phyloP scores from a whole-genome alignment of 1,140 invertebrate genomes.

The Drosophila mojavensis region DNA sequence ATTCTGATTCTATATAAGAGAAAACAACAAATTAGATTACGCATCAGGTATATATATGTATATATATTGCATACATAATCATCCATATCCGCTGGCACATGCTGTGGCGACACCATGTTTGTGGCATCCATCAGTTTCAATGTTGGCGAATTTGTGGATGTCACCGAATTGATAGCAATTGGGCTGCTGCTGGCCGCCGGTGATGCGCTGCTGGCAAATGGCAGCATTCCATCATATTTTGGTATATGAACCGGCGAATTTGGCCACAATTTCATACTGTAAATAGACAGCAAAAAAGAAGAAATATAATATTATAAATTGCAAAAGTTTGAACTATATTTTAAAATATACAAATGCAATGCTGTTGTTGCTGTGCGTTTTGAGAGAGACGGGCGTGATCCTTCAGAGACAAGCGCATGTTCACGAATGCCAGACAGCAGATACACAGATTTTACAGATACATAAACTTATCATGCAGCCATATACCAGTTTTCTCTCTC shows the following conservation, averaged over 20 bases:
- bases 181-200: constrained; percentile 73
- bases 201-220: constrained; percentile 70
- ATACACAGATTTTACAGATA: constrained; percentile 26
- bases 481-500: constrained; percentile 1
- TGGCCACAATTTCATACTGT: constrained; percentile 82
- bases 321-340: no score
- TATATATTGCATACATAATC: constrained; percentile 64
- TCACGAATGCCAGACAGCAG: constrained; percentile 59
- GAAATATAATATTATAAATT: not conserved
- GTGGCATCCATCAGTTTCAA: constrained; percentile 82
- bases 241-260: constrained; percentile 84
- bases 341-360: constrained; percentile 53
- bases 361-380: constrained; percentile 24
- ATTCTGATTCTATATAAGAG: constrained; percentile 69
- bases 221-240: constrained; percentile 83
- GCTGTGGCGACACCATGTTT: constrained; percentile 80
- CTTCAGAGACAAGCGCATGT: constrained; percentile 75
- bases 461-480: not conserved
- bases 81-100: constrained; percentile 74
- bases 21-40: constrained; percentile 20
- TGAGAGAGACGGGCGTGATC: constrained; percentile 53
- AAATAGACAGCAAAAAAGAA: not conserved
- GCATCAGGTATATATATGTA: constrained; percentile 8
- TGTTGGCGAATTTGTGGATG: constrained; percentile 82
- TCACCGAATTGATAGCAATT: constrained; percentile 83